Conservation (phyloP, 2,797 vertebrate species). For the Molossus molossus region DNA sequence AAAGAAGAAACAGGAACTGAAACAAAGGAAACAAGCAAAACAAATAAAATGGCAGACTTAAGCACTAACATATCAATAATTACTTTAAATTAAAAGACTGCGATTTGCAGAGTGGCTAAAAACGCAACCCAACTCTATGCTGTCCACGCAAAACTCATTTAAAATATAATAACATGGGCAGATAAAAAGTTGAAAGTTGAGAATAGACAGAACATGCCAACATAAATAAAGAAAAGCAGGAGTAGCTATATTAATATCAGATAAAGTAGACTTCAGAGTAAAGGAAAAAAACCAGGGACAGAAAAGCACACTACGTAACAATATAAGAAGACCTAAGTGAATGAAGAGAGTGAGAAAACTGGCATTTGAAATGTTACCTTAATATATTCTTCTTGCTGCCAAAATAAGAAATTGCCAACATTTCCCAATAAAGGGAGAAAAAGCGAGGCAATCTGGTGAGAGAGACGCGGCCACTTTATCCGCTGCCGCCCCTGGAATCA, state of each 20-base stretch:
- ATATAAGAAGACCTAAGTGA: constrained; percentile 5
- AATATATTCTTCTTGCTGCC: neutral
- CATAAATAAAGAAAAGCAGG: constrained; percentile 23
- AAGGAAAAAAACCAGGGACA: constrained; percentile 28
- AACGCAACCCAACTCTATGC: neutral
- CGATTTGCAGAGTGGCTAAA: neutral
- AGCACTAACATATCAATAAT: neutral
- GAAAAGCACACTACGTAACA: neutral
- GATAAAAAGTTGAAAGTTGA: constrained; percentile 23
- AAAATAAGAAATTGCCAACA: constrained; percentile 50
- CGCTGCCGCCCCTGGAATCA: neutral
- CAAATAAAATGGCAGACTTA: constrained; percentile 1
- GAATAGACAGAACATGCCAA: neutral
- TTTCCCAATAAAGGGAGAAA: constrained; percentile 1
- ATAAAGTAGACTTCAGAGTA: constrained; percentile 45
- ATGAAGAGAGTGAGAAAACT: constrained; percentile 26
- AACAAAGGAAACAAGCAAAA: neutral
- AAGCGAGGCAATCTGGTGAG: neutral
- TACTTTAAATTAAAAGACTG: constrained; percentile 51
- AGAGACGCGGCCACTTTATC: neutral
- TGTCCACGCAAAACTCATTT: neutral
- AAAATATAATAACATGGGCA: neutral
- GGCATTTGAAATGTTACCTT: neutral
- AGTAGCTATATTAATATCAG: neutral
- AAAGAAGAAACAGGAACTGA: neutral